Conservation (phyloP, 2,888 invertebrate species). For the Trilocha varians region DNA sequence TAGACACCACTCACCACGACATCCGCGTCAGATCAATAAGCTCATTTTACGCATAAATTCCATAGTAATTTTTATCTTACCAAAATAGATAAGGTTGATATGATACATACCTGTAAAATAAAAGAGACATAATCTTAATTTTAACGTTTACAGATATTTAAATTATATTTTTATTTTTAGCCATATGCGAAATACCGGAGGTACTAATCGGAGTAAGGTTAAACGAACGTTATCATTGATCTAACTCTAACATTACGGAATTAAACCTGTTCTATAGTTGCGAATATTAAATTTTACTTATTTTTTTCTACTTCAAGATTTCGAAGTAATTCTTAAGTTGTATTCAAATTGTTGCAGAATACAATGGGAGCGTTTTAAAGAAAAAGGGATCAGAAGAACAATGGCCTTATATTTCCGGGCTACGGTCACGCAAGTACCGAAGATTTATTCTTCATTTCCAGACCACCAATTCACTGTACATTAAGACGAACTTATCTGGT, state of each 20-base stretch:
- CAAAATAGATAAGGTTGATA: too few relatives aligned
- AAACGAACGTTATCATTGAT: too few relatives aligned
- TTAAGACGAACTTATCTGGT: constrained; percentile 41
- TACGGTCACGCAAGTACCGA: constrained; percentile 33
- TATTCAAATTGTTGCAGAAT: too few relatives aligned
- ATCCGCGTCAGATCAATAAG: background rate
- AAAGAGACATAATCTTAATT: background rate
- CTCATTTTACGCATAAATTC: background rate
- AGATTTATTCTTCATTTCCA: constrained; percentile 28
- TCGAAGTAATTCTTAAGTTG: too few relatives aligned
- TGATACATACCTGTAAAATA: background rate
- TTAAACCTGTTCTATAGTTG: too few relatives aligned
- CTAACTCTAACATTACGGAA: too few relatives aligned
- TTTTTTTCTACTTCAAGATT: too few relatives aligned
- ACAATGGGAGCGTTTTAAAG: too few relatives aligned
- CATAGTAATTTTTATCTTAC: background rate
- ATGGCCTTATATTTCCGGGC: constrained; percentile 57
- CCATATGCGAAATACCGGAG: background rate
- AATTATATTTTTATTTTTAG: background rate
- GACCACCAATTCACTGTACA: constrained; percentile 33
- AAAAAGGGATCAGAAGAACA: constrained; percentile 47
- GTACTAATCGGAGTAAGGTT: too few relatives aligned
- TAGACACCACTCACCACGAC: background rate
- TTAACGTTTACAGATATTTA: background rate
- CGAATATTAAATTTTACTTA: too few relatives aligned